Base-by-base conservation (phyloP, 1,140 invertebrate genomes). In the Metaphire vulgaris region DNA sequence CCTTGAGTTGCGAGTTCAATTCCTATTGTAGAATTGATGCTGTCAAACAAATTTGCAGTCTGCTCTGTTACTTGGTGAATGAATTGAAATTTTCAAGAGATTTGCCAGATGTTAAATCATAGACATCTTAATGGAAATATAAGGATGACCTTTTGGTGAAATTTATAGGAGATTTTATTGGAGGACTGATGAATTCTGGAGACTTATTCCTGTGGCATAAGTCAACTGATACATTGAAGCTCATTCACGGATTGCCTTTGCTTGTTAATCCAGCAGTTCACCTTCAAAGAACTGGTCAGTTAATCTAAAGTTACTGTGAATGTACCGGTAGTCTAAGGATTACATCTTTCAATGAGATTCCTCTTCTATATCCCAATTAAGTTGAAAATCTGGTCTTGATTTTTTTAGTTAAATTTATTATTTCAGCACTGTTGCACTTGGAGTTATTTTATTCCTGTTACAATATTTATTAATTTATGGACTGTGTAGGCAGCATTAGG, bases 161-260 rank as follows among this genome's bases (percentile, higher is more conserved):
- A 16, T 67, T 76, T 79, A 15, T 66, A 86, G 85, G 83, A 32
- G 74, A 80, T 21, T 82, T 80, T 77, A 66, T 86, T 33, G 77
- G 82, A 68, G 84, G 83, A 56, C 26, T 86, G 28, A 77, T 83
- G 33, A 74, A 78, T 12, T 80, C 77, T 79, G 84, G 84, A 29
- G 83, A 85, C 68, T 64, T 86, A 26, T 84, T 85, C 80, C 73
- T 86, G 0, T 86, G 85, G 85, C 81, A 85, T 72, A 86, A 86
- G 78, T 83, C 85, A 69, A 80, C 76, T 65, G 83, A 86, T 78
- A 77, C 81, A 21, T 67, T 85, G 28, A 84, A 83, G 77, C 81
- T 80, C 6, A 79, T 86, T 16, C 76, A 74, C 73, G 85, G 84
- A 30, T 69, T 85, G 21, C 65, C 79, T 29, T 74, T 74, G 73